phyloP scores from a whole-genome alignment of 2,888 invertebrate species.

The Pterobdella sp. region DNA sequence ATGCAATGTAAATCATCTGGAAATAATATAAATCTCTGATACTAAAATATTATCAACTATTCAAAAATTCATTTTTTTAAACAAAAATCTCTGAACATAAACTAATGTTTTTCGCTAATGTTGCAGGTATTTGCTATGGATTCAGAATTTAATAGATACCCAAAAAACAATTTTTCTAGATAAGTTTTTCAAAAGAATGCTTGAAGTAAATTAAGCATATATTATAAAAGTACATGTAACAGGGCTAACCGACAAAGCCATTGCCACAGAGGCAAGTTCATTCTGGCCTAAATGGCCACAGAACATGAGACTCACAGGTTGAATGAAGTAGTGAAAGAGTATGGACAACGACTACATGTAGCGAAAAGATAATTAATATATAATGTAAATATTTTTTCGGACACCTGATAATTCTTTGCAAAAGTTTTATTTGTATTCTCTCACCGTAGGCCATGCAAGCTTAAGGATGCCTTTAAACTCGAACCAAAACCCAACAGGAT shows the following conservation, averaged over 20 bases:
- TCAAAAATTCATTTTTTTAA: too few relatives aligned
- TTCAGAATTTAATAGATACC: neutral
- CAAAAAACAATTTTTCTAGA: neutral
- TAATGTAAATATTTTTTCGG: neutral
- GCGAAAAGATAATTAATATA: neutral
- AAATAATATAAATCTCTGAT: too few relatives aligned
- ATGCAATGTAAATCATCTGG: slow-evolving; percentile 39
- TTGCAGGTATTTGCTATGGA: too few relatives aligned
- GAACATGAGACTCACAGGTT: slow-evolving; percentile 40
- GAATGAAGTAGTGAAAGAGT: slow-evolving; percentile 39
- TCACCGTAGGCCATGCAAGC: slow-evolving; percentile 39
- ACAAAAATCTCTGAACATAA: too few relatives aligned
- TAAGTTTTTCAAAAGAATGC: neutral
- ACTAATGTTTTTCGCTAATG: too few relatives aligned
- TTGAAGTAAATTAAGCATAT: too few relatives aligned
- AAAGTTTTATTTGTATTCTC: too few relatives aligned
- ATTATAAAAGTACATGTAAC: too few relatives aligned
- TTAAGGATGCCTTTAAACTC: slow-evolving; percentile 36
- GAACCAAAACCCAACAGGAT: slow-evolving; percentile 34
- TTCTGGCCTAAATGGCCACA: slow-evolving; percentile 40
- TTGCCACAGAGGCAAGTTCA: slow-evolving; percentile 38
- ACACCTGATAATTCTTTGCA: neutral
- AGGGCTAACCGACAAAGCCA: slow-evolving; percentile 39
- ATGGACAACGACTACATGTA: slow-evolving; percentile 39
- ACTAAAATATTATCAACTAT: too few relatives aligned